Evolutionary conservation across 2,797 vertebrate genomes (phyloP).

Genomic region (Argyrosomus regius): DNA sequence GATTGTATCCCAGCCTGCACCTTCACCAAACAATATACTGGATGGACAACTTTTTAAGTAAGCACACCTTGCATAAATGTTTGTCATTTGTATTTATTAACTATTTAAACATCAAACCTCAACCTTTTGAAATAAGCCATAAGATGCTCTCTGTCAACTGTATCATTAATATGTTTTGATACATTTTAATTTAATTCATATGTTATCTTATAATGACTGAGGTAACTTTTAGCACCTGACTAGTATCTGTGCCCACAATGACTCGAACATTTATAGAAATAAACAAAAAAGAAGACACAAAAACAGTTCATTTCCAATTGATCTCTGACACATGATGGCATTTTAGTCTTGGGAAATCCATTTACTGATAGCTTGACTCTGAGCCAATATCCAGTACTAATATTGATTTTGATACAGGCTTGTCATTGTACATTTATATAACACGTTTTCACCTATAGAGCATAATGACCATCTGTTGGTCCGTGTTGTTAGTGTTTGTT

Average conservation of each 20-base stretch:
- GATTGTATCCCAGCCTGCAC: constrained; percentile 1
- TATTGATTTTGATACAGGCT: not conserved
- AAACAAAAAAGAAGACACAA: not conserved
- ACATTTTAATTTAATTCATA: not conserved
- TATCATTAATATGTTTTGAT: not conserved
- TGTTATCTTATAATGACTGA: constrained; percentile 9
- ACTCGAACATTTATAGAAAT: constrained; percentile 9
- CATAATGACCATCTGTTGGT: constrained; percentile 9
- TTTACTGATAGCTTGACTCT: constrained; percentile 13
- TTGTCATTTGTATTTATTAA: constrained; percentile 3
- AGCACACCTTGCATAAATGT: constrained; percentile 5
- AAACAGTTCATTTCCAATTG: constrained; percentile 2
- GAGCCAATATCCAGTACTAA: not conserved
- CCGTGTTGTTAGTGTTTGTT: constrained; percentile 10
- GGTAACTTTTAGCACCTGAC: constrained; percentile 29
- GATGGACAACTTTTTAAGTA: not conserved
- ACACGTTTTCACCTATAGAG: not conserved
- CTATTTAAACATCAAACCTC: constrained; percentile 9
- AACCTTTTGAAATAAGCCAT: not conserved
- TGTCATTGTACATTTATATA: constrained; percentile 5
- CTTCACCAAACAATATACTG: constrained; percentile 20
- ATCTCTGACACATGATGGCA: constrained; percentile 12
- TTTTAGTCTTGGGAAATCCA: constrained; percentile 16
- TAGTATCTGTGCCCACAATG: constrained; percentile 17
- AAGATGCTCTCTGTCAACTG: not conserved